phyloP scores from a whole-genome alignment of 1,140 invertebrate genomes.

The Brachionus plicatilis region DNA sequence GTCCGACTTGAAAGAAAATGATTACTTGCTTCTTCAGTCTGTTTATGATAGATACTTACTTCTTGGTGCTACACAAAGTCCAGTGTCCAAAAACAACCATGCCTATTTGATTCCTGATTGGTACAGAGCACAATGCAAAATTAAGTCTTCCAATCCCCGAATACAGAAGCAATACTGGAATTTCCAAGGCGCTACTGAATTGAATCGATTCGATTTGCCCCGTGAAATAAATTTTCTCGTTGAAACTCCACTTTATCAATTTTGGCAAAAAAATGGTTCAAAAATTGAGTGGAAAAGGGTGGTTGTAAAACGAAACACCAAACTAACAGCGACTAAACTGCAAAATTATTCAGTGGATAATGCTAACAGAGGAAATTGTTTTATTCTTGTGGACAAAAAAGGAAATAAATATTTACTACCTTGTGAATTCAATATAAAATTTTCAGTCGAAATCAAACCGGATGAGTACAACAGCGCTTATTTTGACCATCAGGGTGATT shows the following conservation, averaged over 20 bases:
- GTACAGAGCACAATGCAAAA: constrained; percentile 36
- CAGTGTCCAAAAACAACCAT: background rate
- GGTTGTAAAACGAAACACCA: constrained; percentile 16
- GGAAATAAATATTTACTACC: constrained; percentile 34
- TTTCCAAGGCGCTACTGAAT: constrained; percentile 40
- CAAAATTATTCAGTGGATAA: constrained; percentile 6
- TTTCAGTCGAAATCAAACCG: constrained; percentile 32
- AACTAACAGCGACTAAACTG: constrained; percentile 14
- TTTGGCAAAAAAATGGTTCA: background rate
- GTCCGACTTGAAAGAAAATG: constrained; percentile 33
- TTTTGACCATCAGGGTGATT: constrained; percentile 35
- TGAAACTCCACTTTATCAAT: constrained; percentile 24
- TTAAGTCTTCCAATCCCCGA: constrained; percentile 25
- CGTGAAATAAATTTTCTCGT: constrained; percentile 30
- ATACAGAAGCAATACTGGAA: constrained; percentile 40
- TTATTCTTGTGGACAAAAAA: constrained; percentile 16
- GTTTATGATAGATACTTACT: constrained; percentile 38
- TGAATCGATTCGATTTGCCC: constrained; percentile 40
- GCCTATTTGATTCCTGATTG: constrained; percentile 40
- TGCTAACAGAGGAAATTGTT: constrained; percentile 3
- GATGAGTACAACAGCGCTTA: constrained; percentile 32
- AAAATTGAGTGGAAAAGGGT: constrained; percentile 34
- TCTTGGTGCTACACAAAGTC: background rate
- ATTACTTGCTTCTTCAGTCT: constrained; percentile 20
- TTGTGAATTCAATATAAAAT: constrained; percentile 32